These are phyloP conservation scores for Dendrolimus kikuchii DNA, from an alignment of 1,140 invertebrate genomes.

Conservation along the genomic window DNA sequence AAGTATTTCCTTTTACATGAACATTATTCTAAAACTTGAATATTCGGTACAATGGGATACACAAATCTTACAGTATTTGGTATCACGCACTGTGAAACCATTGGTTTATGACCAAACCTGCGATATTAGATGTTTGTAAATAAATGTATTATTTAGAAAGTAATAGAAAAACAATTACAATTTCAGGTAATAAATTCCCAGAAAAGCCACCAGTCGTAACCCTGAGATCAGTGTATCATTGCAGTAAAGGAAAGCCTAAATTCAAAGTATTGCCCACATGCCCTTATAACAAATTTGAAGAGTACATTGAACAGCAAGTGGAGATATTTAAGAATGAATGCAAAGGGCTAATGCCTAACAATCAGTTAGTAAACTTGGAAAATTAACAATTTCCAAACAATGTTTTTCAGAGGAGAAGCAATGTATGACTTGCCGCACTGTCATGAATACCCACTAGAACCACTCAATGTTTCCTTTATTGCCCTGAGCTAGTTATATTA, in stretches of 20 bases:
- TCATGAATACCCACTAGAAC: too few species aligned
- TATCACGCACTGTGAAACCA: too few species aligned
- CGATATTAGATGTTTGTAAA: too few species aligned
- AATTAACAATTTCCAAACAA: constrained; percentile 17
- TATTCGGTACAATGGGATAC: too few species aligned
- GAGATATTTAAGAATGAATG: constrained; percentile 66
- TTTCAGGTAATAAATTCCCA: constrained; percentile 53
- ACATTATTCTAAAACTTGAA: too few species aligned
- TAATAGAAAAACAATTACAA: not conserved
- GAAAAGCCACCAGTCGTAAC: constrained; percentile 56
- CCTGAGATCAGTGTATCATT: constrained; percentile 61
- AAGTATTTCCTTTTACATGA: too few species aligned
- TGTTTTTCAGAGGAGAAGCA: too few species aligned
- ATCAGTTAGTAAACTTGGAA: constrained; percentile 37
- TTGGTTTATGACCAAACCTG: too few species aligned
- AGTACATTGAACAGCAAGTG: constrained; percentile 61
- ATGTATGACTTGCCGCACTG: too few species aligned
- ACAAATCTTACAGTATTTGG: too few species aligned
- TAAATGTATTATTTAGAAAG: not conserved
- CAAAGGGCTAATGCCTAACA: constrained; percentile 27
- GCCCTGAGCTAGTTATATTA: too few species aligned
- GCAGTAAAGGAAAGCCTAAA: constrained; percentile 54
- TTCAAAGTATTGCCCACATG: constrained; percentile 52
- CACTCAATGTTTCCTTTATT: too few species aligned
- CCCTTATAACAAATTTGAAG: constrained; percentile 59